Evolutionary conservation across 2,797 vertebrate species (phyloP), one percentile per base, ranked within the genome.

Genomic region (Hyperoplus immaculatus): DNA sequence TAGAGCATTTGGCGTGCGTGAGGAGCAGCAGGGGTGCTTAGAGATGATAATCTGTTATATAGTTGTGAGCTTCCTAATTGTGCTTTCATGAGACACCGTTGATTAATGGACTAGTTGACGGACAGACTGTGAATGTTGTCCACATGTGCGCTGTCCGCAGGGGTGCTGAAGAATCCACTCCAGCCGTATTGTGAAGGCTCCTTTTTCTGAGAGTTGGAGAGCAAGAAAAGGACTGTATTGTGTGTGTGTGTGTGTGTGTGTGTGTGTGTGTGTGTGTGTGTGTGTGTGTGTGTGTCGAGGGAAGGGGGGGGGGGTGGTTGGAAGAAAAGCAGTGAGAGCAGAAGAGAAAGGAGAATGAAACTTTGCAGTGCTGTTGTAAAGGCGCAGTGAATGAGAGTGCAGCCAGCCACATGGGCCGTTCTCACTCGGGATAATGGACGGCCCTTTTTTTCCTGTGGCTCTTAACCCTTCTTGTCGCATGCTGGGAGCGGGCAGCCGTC

Each of bases 341-440:
- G 79, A 53, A 66, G 78, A 78, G 77, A 83, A 82, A 85, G 80
- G 83, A 88, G 89, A 94, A 92, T 88, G 88, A 92, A 92, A 92
- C 89, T 89, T 89, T 81, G 89, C 81, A 76, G 86, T 11, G 80
- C 86, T 81, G 90, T 91, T 93, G 90, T 93, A 82, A 90, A 90
- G 82, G 84, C 56, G 64, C 73, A 77, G 86, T 91, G 92, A 94
- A 94, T 87, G 91, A 87, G 88, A 85, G 88, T 92, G 88, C 88
- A 67, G 91, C 83, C 90, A 88, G 93, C 91, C 97, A 98, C 97
- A 97, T 98, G 97, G 96, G 94, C 94, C 87, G 96, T 99, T 98
- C 98, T 97, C 98, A 99, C 97, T 98, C 94, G 1, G 93, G 93
- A 98, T 97, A 99, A 99, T 97, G 94, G 96, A 29, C 94, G 92